Conservation (phyloP, 1,140 invertebrate genomes). For the Gryon sp. region DNA sequence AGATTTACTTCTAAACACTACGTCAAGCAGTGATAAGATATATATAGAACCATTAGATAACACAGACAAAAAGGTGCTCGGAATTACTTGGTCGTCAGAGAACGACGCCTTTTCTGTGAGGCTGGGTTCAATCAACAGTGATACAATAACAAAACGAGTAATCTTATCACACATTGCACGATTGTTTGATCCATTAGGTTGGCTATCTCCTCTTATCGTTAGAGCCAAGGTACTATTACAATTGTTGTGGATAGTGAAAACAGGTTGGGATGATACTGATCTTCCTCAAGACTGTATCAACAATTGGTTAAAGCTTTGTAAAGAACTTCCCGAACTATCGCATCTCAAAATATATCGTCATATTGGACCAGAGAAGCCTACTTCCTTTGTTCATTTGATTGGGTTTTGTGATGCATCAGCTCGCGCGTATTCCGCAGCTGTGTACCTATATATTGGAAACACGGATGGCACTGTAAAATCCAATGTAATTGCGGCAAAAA, state of each 20-base stretch:
- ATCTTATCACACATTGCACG: neutral
- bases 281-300: neutral
- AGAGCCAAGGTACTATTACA: neutral
- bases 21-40: neutral
- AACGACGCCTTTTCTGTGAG: neutral
- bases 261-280: neutral
- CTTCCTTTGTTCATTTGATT: no score
- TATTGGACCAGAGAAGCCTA: no score
- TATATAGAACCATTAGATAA: neutral
- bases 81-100: neutral
- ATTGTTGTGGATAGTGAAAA: neutral
- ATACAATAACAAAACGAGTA: neutral
- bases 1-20: neutral
- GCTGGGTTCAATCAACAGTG: neutral
- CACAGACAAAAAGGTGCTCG: neutral
- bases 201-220: neutral
- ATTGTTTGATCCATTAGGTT: constrained; percentile 8
- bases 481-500: constrained; percentile 45
- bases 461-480: neutral
- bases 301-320: neutral
- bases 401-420: no score
- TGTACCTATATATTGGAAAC: neutral
- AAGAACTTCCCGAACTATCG: no score
- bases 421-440: neutral
- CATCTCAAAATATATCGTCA: no score